Conservation (phyloP, 92 coral and sea anemone genomes). For the Epizoanthus illoricatus region DNA sequence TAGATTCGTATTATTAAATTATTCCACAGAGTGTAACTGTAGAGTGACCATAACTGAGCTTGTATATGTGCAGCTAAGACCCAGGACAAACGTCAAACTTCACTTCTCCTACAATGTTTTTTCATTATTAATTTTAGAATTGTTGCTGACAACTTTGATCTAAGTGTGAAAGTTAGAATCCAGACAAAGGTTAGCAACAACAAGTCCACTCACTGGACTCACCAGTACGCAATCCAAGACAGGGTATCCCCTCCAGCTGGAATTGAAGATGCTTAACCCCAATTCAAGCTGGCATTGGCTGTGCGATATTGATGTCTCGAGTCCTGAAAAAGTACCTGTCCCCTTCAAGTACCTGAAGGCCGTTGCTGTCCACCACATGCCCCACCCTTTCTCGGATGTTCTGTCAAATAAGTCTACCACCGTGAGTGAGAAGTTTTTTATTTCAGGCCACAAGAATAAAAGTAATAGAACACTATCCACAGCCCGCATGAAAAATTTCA, state of each 20-base stretch:
- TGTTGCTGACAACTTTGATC: slow-evolving; percentile 58
- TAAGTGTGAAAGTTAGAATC: slow-evolving; percentile 47
- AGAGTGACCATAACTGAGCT: too few relatives aligned
- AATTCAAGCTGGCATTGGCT: slow-evolving; percentile 21
- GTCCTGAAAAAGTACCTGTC: slow-evolving; percentile 40
- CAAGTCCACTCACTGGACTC: slow-evolving; percentile 55
- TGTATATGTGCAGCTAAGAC: too few relatives aligned
- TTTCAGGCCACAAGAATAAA: neutral
- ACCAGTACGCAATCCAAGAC: slow-evolving; percentile 52
- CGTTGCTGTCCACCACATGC: slow-evolving; percentile 39
- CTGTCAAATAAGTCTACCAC: slow-evolving; percentile 34
- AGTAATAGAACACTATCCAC: too few relatives aligned
- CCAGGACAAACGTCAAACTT: too few relatives aligned
- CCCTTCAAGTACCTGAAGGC: slow-evolving; percentile 41
- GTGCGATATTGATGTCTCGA: slow-evolving; percentile 43
- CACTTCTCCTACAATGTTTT: too few relatives aligned
- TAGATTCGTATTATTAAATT: too few relatives aligned
- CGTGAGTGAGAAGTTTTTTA: slow-evolving; percentile 22
- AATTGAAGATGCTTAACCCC: too few relatives aligned
- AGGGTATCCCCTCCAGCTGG: slow-evolving; percentile 23
- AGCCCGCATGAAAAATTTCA: too few relatives aligned
- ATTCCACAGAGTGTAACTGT: too few relatives aligned
- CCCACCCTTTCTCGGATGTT: slow-evolving; percentile 35
- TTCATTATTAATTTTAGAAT: slow-evolving; percentile 27
- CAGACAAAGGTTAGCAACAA: slow-evolving; percentile 46